Base-by-base conservation (phyloP, 2,888 invertebrate species). In the Apodemia duryi region DNA sequence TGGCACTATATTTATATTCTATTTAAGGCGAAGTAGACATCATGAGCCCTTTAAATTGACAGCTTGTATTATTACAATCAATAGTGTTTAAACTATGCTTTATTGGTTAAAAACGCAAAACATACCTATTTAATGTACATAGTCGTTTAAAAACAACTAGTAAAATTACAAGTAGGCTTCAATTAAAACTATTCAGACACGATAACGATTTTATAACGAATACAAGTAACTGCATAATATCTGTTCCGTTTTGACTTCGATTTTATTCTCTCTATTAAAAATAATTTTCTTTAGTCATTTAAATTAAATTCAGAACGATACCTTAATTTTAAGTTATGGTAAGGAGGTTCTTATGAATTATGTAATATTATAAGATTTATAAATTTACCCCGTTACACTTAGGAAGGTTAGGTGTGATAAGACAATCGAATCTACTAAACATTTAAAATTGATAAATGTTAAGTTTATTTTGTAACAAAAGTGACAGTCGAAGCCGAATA, bases 131-230 rank as follows among this genome's bases (percentile, higher is more conserved):
- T 63, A 52, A 54, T 57, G 32, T 52, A 51, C 38, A 61, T 49
- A 61, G 61, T 51, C 49, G 21, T 46, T 46, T 38, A 49, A 28
- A 21, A 49, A 61, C 35, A 35, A 49, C 29, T 38, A 65, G 51
- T 49, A 49, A 65, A 61, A 61, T 61, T 61, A 21, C 38, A 51
- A 62, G 46, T 62, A 62, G 62, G n/a, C 10, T 54, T 54, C 13
- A 62, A 65, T 52, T 41, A 63, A 35, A 21, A 51, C 10, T 61
- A 51, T 51, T 21, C n/a, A 51, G 51, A 21, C 51, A 21, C 21
- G 6, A 51, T 21, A 49, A 49, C 5, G 51, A n/a, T 51, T n/a
- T 32, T 32, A 60, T 35, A n/a, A 32, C 11, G 60, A 35, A 60
- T 7, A 11, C n/a, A 35, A 60, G n/a, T 35, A 7, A 32, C 29